Conservation (phyloP, 2,113 vertebrate species). For the Acanthisitta chloris region DNA sequence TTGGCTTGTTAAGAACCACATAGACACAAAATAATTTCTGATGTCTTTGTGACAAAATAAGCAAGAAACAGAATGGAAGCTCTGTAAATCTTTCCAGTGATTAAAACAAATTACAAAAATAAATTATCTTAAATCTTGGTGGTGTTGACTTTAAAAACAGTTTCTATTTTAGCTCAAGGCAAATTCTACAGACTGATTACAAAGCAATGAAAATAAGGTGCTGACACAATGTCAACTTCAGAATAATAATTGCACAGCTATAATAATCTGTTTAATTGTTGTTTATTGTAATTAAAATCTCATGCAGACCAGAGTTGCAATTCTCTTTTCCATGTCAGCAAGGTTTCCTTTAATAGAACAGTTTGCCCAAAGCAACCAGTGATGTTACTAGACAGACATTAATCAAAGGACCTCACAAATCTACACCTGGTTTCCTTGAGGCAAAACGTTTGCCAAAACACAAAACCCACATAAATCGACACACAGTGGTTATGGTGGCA, state of each 20-base stretch:
- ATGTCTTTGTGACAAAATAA: neutral
- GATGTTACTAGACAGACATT: neutral
- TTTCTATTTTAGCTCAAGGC: slow-evolving; percentile 22
- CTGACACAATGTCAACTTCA: slow-evolving; percentile 58
- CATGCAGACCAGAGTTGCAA: slow-evolving; percentile 34
- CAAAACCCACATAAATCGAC: neutral
- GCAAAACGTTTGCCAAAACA: slow-evolving; percentile 27
- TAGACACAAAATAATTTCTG: neutral
- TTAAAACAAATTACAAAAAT: neutral
- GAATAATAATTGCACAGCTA: slow-evolving; percentile 53
- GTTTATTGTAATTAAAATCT: slow-evolving; percentile 72
- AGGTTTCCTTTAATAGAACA: slow-evolving; percentile 50
- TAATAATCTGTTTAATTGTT: slow-evolving; percentile 74
- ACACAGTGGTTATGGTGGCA: neutral
- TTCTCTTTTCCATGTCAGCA: slow-evolving; percentile 66
- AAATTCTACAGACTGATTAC: slow-evolving; percentile 50
- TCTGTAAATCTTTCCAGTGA: neutral
- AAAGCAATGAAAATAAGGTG: slow-evolving; percentile 58
- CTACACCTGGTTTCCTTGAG: slow-evolving; percentile 11
- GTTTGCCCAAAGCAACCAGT: slow-evolving; percentile 36
- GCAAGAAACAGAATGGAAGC: neutral
- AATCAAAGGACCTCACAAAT: neutral
- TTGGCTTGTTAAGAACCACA: neutral
- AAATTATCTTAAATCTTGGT: neutral
- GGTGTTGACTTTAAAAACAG: neutral